Base-by-base conservation (phyloP, 2,797 vertebrate species). In the Poeciliopsis infans region DNA sequence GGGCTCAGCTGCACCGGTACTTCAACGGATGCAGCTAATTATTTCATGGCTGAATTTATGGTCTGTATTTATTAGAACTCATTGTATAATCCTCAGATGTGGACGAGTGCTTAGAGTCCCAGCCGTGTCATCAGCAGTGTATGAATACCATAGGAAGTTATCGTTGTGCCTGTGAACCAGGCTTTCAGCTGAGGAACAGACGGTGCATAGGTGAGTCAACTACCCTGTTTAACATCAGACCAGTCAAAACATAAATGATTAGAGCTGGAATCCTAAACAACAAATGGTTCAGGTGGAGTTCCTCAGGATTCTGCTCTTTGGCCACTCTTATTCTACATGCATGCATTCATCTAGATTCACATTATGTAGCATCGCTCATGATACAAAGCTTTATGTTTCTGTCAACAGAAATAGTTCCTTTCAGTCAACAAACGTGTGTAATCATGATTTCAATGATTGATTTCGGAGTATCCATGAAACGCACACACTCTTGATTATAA, bases 141-240 rank as follows among this genome's bases (percentile, higher is more conserved):
- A 95, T 98, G 79, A 99, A 99, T 85, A 97, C 95, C 7, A 94
- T 99, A 59, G 98, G 98, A 61, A 98, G 98, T 84, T 99, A 97
- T 92, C 96, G 97, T 61, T 99, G 98, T 84, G 96, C 96, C 39
- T 99, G 98, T 89, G 97, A 99, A 74, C 96, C 96, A 0, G 98
- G 98, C 47, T 99, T 96, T 92, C 97, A 98, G 41, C 95, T 98
- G 78, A 97, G 96, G 93, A 97, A 96, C 94, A 96, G 96, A 84
- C 97, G 98, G 89, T 99, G 98, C 51, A 71, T 98, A 0, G 98
- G 98, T 99, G 92, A 85, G 95, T 83, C 10, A 43, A 31, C 28
- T 1, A 4, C 57, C 12, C 2, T 43, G 23, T 43, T 39, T 11
- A 69, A 69, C 23, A 69, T 69, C 23, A 69, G 66, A 43, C 39